Conservation (phyloP, 2,888 invertebrate genomes). For the Acleris sparsana region DNA sequence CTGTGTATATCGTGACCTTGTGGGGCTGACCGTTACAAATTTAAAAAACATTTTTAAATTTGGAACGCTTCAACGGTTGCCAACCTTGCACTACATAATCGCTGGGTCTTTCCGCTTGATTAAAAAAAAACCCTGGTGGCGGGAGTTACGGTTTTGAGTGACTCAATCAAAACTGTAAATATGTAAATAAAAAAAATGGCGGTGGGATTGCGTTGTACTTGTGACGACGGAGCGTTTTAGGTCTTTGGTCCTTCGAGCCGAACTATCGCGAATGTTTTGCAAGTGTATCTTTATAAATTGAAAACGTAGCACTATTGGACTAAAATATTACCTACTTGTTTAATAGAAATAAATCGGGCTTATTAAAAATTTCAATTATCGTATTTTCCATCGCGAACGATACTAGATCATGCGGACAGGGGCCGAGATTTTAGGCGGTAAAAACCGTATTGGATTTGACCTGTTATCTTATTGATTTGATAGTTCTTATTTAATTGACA, state of each 20-base stretch:
- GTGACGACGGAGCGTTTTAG: constrained; percentile 27
- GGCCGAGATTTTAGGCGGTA: too few species aligned
- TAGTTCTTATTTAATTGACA: too few species aligned
- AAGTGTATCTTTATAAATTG: neutral
- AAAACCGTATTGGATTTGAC: too few species aligned
- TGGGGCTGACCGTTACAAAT: constrained; percentile 72
- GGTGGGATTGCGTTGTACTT: constrained; percentile 38
- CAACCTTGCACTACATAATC: constrained; percentile 55
- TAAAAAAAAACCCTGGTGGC: constrained; percentile 71
- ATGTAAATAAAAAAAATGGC: constrained; percentile 36
- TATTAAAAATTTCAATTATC: too few species aligned
- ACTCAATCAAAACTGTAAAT: constrained; percentile 23
- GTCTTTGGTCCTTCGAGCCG: constrained; percentile 3
- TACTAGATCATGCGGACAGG: too few species aligned
- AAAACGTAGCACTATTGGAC: neutral
- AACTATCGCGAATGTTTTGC: neutral
- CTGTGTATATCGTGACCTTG: constrained; percentile 77
- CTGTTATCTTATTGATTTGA: too few species aligned
- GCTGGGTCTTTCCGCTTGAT: constrained; percentile 67
- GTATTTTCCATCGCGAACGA: too few species aligned
- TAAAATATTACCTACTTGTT: neutral
- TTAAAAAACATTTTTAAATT: constrained; percentile 40
- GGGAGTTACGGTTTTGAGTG: constrained; percentile 58
- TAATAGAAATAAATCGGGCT: too few species aligned
- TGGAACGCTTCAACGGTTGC: constrained; percentile 56